phyloP scores from a whole-genome alignment of 2,113 vertebrate genomes.

The Apus apus region DNA sequence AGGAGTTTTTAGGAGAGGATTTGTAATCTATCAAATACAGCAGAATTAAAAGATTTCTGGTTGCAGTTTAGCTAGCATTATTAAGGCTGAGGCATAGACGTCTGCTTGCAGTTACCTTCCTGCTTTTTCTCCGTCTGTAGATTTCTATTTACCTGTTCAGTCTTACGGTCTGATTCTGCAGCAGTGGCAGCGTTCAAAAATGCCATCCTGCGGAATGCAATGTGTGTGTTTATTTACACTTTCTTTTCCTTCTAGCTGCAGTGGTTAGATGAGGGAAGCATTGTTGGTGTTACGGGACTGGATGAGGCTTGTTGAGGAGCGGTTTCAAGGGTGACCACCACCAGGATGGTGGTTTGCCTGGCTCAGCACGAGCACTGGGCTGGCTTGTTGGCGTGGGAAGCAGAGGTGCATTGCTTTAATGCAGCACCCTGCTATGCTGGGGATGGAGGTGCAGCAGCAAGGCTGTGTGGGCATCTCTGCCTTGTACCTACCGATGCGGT shows the following conservation, averaged over 20 bases:
- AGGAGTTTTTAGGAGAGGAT: constrained; percentile 58
- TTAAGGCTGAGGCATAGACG: background rate
- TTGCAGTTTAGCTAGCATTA: constrained; percentile 9
- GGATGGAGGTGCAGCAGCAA: background rate
- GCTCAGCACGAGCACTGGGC: rapidly evolving
- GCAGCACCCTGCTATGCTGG: background rate
- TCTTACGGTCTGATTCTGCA: rapidly evolving
- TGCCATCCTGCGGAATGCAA: background rate
- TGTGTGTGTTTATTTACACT: background rate
- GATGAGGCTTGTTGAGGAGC: background rate
- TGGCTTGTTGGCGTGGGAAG: rapidly evolving
- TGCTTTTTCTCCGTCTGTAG: background rate
- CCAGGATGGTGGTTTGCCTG: background rate
- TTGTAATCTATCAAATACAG: constrained; percentile 58
- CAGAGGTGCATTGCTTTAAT: background rate
- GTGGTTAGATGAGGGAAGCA: background rate
- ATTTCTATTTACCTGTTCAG: background rate
- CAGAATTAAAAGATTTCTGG: constrained; percentile 59
- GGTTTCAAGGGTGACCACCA: background rate
- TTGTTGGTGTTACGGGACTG: background rate
- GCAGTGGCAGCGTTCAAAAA: background rate
- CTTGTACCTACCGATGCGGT: rapidly evolving
- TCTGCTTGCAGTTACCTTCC: background rate
- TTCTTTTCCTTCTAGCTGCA: background rate
- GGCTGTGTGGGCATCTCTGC: background rate